Percentiles rank a stretch among this genome's conserved stretches.
Evolutionary conservation across 2,888 invertebrate species (phyloP).

Genomic region (Melipona beecheii): DNA sequence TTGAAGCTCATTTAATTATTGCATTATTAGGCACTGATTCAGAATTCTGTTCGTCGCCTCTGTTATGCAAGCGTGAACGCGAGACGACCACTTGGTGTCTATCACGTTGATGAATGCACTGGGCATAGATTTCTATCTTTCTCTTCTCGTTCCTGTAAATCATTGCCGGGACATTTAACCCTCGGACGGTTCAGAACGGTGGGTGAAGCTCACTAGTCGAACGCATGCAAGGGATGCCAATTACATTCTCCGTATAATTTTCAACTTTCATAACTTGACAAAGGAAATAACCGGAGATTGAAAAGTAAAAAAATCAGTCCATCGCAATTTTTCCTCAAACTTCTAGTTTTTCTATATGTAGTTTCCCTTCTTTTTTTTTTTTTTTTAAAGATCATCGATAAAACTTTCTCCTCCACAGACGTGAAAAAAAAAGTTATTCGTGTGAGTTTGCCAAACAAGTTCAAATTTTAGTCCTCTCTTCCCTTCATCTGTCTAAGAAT

Average conservation of each 20-base stretch:
- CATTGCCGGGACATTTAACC: conserved; percentile 82
- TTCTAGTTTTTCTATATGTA: too few species aligned
- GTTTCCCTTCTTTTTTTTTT: not conserved
- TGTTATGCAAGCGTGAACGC: conserved; percentile 16
- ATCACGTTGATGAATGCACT: conserved; percentile 68
- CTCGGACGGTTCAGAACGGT: conserved; percentile 44
- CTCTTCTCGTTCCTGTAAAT: conserved; percentile 76
- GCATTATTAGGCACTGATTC: not conserved
- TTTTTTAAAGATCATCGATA: not conserved
- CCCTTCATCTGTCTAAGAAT: too few species aligned
- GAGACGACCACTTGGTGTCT: conserved; percentile 42
- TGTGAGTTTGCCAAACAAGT: too few species aligned
- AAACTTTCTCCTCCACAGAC: too few species aligned
- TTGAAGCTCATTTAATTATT: not conserved
- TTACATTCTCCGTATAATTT: conserved; percentile 5
- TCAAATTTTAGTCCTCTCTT: too few species aligned
- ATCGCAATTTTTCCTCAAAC: not conserved
- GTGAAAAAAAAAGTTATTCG: too few species aligned
- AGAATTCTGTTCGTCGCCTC: conserved; percentile 3
- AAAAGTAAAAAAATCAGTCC: not conserved
- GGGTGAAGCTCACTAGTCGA: conserved; percentile 43
- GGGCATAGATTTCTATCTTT: conserved; percentile 72
- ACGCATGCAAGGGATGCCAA: conserved; percentile 30
- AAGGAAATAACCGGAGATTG: not conserved
- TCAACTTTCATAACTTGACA: not conserved